Evolutionary conservation across 2,888 invertebrate genomes (phyloP).

Genomic region (Hemaris fuciformis): DNA sequence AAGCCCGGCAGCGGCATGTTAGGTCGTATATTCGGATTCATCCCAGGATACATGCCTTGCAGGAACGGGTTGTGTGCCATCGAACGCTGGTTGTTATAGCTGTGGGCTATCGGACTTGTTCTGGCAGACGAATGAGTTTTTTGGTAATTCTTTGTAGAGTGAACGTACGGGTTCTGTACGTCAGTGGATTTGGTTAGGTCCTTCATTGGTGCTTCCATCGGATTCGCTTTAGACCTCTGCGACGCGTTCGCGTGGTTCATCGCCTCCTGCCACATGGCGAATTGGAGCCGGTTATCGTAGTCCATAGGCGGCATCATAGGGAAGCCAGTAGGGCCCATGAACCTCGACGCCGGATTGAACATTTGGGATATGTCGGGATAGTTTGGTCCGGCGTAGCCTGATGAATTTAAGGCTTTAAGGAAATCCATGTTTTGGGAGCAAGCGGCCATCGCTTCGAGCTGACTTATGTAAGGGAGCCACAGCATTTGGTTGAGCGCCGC

Average conservation of each 20-base stretch:
- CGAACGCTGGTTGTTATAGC: slow-evolving; percentile 61
- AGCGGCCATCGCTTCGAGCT: slow-evolving; percentile 82
- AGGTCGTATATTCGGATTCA: slow-evolving; percentile 59
- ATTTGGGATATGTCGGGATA: slow-evolving; percentile 77
- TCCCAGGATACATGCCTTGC: slow-evolving; percentile 67
- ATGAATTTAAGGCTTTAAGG: slow-evolving; percentile 79
- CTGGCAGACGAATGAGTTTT: slow-evolving; percentile 71
- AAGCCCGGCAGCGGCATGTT: slow-evolving; percentile 62
- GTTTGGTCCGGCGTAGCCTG: slow-evolving; percentile 72
- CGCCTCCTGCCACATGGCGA: slow-evolving; percentile 87
- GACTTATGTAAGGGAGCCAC: slow-evolving; percentile 86
- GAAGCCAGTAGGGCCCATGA: slow-evolving; percentile 67
- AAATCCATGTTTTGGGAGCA: slow-evolving; percentile 82
- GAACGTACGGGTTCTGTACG: slow-evolving; percentile 70
- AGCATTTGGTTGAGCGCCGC: slow-evolving; percentile 87
- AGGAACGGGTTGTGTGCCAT: slow-evolving; percentile 58
- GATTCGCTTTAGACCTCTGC: slow-evolving; percentile 57
- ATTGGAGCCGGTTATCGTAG: slow-evolving; percentile 79
- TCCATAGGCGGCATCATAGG: slow-evolving; percentile 73
- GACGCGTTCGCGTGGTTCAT: slow-evolving; percentile 78
- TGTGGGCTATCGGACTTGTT: slow-evolving; percentile 74
- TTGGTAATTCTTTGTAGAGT: slow-evolving; percentile 67
- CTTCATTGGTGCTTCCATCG: slow-evolving; percentile 57
- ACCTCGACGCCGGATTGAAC: slow-evolving; percentile 67
- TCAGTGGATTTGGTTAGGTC: slow-evolving; percentile 62